These are phyloP conservation scores for Drymodes brunneopygia DNA, from an alignment of 2,113 vertebrate genomes.

Conservation along the genomic window DNA sequence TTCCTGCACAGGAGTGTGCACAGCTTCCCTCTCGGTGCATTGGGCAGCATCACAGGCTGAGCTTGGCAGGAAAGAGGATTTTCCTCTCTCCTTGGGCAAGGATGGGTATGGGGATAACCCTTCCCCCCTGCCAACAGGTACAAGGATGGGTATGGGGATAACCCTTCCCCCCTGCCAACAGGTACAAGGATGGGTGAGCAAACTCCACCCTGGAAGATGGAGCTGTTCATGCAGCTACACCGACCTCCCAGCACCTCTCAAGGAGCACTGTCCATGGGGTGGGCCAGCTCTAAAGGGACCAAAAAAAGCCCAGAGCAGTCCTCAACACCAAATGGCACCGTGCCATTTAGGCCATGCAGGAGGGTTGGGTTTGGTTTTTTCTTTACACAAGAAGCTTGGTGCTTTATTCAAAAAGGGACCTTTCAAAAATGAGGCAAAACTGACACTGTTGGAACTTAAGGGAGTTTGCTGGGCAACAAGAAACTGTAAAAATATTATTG, in stretches of 20 bases:
- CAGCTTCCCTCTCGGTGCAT: not conserved
- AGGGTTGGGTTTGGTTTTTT: not conserved
- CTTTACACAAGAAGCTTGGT: not conserved
- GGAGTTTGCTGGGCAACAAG: not conserved
- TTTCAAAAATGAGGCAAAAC: not conserved
- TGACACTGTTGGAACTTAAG: not conserved
- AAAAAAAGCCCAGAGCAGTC: not conserved
- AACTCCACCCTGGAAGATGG: not conserved
- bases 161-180: not conserved
- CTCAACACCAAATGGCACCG: not conserved
- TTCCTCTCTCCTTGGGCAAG: not conserved
- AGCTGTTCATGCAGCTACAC: not conserved
- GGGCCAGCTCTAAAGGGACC: not conserved
- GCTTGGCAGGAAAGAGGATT: not conserved
- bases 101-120: not conserved
- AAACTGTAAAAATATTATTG: not conserved
- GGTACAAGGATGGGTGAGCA: fast-evolving
- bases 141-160: fast-evolving
- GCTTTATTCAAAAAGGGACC: not conserved
- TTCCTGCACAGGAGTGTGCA: not conserved
- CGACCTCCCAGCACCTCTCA: fast-evolving
- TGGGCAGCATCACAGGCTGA: not conserved
- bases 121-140: not conserved
- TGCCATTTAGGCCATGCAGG: not conserved
- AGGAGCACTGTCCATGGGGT: too few species aligned